These are phyloP conservation scores for Camponotus vicinus DNA, from an alignment of 1,140 invertebrate species.

Conservation along the genomic window DNA sequence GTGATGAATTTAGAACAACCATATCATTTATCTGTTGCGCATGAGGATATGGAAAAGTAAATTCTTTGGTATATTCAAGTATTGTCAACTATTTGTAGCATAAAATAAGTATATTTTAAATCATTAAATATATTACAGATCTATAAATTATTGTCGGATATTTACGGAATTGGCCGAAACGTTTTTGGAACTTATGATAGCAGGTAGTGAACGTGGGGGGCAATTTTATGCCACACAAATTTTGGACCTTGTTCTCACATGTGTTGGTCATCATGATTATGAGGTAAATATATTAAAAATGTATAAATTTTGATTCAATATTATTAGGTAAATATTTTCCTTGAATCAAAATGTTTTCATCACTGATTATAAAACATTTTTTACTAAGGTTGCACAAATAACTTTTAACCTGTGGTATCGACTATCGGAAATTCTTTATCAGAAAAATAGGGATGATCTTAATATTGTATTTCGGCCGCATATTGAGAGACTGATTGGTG, in stretches of 20 bases:
- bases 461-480: slow-evolving; percentile 95
- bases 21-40: slow-evolving; percentile 96
- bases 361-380: neutral
- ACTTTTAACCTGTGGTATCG: slow-evolving; percentile 99
- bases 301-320: slow-evolving; percentile 7
- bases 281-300: slow-evolving; percentile 87
- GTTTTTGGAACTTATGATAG: slow-evolving; percentile 94
- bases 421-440: slow-evolving; percentile 97
- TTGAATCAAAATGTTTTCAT: neutral
- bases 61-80: slow-evolving; percentile 33
- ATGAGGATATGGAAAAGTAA: slow-evolving; percentile 95
- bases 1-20: slow-evolving; percentile 93
- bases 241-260: slow-evolving; percentile 95
- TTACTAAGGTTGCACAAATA: slow-evolving; percentile 95
- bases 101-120: slow-evolving; percentile 13
- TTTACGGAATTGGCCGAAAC: slow-evolving; percentile 98
- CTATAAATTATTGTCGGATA: slow-evolving; percentile 96
- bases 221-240: slow-evolving; percentile 94
- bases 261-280: slow-evolving; percentile 98
- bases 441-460: slow-evolving; percentile 92
- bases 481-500: slow-evolving; percentile 94
- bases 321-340: slow-evolving; percentile 11
- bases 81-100: neutral
- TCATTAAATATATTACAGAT: slow-evolving; percentile 85
- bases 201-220: slow-evolving; percentile 79